Evolutionary conservation across 2,113 vertebrate genomes (phyloP), one percentile per base, ranked within the genome.

Genomic region (Alethe castanea): DNA sequence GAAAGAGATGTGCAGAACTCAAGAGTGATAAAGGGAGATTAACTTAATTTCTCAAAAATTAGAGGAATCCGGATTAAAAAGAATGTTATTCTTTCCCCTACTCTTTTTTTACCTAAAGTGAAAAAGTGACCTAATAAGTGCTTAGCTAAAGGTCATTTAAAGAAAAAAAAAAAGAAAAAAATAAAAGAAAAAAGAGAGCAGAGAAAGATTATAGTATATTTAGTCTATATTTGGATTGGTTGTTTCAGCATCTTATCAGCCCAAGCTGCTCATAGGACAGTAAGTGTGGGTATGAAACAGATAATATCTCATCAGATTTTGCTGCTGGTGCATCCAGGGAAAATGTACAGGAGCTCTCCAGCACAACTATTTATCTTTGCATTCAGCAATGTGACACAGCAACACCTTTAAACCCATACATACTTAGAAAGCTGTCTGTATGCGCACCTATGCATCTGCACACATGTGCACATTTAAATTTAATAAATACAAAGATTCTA

Each of bases 211-310:
- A 56, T 29, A n/a, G 48, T 72, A 33, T 79, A 95, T 91, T 91
- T 29, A n/a, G 48, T 72, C 29, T 79, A 95, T 91, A 88, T 96
- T 82, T 4, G 5, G 65, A 78, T 86, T 80, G 53, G 67, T 77
- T 88, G 53, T 89, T 92, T 85, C 93, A 87, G 61, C 57, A 85
- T 33, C 48, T 86, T 88, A 88, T 66, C 82, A 92, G 47, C 24
- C 25, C 1, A 3, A 88, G 80, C 38, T 62, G 52, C 56, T 79
- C 66, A 87, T 14, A 94, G 78, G 81, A 67, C 73, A 85, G 35
- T 69, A 53, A 87, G 53, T 38, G 26, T 65, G 0, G 5, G 74
- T 76, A 59, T 35, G 66, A 76, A 87, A 80, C 33, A 50, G 86
- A 47, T 71, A 66, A 56, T 56, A 70, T 91, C 86, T 92, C 72